Evolutionary conservation across 2,113 vertebrate genomes (phyloP).

Genomic region (Perca fluviatilis): DNA sequence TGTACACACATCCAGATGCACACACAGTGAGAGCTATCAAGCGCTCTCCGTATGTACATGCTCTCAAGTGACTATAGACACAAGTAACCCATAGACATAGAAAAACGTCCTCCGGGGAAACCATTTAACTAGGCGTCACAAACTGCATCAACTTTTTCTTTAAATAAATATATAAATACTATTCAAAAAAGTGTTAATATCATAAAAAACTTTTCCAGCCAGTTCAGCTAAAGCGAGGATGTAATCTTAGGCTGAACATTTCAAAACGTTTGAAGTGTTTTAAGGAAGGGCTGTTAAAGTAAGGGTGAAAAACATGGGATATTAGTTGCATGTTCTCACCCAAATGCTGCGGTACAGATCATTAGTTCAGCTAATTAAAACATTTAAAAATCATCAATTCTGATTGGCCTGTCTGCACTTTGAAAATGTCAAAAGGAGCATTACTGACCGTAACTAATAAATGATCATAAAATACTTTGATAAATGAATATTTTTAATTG

Average conservation of each 20-base stretch:
- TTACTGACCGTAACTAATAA: conserved; percentile 38
- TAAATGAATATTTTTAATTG: conserved; percentile 34
- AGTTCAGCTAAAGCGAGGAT: not conserved
- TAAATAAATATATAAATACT: not conserved
- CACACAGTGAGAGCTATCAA: not conserved
- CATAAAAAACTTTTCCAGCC: not conserved
- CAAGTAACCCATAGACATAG: not conserved
- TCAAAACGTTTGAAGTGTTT: not conserved
- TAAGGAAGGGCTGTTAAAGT: not conserved
- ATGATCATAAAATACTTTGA: conserved; percentile 29
- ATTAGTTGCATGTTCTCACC: not conserved
- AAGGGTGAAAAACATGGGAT: not conserved
- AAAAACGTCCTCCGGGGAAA: not conserved
- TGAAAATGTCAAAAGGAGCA: conserved; percentile 60
- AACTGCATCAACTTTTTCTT: not conserved
- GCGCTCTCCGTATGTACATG: not conserved
- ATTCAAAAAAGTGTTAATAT: not conserved
- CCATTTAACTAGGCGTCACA: not conserved
- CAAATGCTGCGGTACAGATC: conserved; percentile 51
- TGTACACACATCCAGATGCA: not conserved
- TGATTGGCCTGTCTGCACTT: conserved; percentile 42
- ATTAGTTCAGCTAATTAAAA: conserved; percentile 68
- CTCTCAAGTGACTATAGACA: not conserved
- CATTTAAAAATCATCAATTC: conserved; percentile 53
- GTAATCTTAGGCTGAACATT: not conserved